Evolutionary conservation across 2,888 invertebrate genomes (phyloP), one percentile per base, ranked within the genome.

Genomic region (Tetanocera ferruginea): DNA sequence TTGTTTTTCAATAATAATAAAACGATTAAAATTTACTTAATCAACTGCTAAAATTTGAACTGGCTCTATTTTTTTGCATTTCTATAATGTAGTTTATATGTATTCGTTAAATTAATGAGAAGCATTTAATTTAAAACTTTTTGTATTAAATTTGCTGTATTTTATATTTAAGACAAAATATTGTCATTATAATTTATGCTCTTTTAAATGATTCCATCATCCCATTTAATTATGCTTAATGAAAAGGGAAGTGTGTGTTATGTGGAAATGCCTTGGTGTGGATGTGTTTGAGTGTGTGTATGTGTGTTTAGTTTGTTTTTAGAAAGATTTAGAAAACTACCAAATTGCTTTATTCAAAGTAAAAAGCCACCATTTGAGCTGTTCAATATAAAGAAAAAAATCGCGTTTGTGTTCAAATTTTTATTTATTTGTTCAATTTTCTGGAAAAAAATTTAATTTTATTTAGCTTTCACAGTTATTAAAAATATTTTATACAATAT

Each of bases 381-480:
- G 17, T 8, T n/a, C 37, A 69, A 75, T 73, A 71, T 66, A 77
- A 76, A 79, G 78, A 82, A 79, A 85, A 83, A 83, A 82, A 82
- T 80, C 77, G 81, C 82, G 78, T 72, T 80, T 72, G 79, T 80
- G 81, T 80, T 80, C 78, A 79, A 83, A 79, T 62, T 74, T 77
- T 79, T 73, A 78, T 80, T 81, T 80, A 81, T 81, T 80, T 82
- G 76, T 81, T 82, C 74, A 78, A 69, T 84, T 83, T 81, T 81
- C 80, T 82, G 80, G 82, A 82, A 82, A 81, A 78, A 62, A 79
- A 85, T 85, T 87, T 85, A 87, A 86, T 88, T 89, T 87, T 88
- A 87, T 88, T 88, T 87, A 88, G 88, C 88, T 89, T 88, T 88
- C 88, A 88, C 89, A 89, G 88, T 88, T 88, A 88, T 88, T 88